phyloP scores from a whole-genome alignment of 1,140 invertebrate species.

The Drosophila pruinosa region DNA sequence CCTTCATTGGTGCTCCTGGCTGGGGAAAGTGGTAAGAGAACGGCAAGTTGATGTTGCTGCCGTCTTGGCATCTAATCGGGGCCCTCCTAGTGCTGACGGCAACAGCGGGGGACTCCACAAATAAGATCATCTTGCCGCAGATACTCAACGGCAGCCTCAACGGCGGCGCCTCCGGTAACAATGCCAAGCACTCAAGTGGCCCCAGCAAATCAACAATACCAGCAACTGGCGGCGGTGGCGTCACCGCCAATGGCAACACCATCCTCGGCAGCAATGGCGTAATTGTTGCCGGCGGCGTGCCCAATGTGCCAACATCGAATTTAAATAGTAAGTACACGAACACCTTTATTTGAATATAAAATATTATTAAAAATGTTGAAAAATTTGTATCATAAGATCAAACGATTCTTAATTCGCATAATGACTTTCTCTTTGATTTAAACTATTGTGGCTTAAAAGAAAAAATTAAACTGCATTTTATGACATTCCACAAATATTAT shows the following conservation, averaged over 20 bases:
- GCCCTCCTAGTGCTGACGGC: constrained; percentile 82
- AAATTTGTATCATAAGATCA: too few relatives aligned
- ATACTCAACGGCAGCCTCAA: constrained; percentile 55
- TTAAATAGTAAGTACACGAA: constrained; percentile 71
- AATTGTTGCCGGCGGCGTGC: constrained; percentile 69
- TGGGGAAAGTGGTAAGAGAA: constrained; percentile 45
- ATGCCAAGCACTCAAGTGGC: constrained; percentile 42
- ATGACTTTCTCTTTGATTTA: not conserved
- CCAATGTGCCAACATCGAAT: constrained; percentile 72
- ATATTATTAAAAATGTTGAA: too few relatives aligned
- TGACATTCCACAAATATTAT: not conserved
- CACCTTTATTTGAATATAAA: not conserved
- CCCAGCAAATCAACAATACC: constrained; percentile 37
- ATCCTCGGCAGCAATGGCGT: constrained; percentile 70
- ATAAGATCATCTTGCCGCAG: constrained; percentile 77
- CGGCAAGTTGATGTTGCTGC: constrained; percentile 82
- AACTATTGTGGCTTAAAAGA: not conserved
- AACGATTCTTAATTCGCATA: not conserved
- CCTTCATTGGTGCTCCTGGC: constrained; percentile 58
- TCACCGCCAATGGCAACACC: constrained; percentile 54
- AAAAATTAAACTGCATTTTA: not conserved
- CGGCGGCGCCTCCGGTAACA: constrained; percentile 14
- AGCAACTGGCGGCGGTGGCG: constrained; percentile 11
- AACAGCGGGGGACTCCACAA: constrained; percentile 81
- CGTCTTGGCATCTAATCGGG: constrained; percentile 79